Base-by-base conservation (phyloP, 2,888 invertebrate genomes). In the Plagodis pulveraria region DNA sequence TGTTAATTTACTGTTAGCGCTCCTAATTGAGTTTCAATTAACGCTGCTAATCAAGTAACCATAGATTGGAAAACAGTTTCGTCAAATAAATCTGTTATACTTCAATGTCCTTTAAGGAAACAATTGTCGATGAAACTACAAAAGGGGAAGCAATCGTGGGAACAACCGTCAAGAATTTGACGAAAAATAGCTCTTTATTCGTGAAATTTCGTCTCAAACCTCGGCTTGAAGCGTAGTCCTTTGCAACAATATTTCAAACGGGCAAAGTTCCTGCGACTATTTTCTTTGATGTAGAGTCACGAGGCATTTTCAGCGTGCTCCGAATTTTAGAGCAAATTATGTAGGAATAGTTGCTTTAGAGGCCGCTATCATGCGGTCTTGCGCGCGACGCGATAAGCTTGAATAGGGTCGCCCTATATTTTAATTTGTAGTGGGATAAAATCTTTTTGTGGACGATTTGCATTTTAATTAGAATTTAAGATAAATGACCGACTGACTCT, bases 221-320 rank as follows among this genome's bases (percentile, higher is more conserved):
- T 60, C 59, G 63, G 62, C 55, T 50, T 65, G 45, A 46, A 71
- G 69, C 72, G 71, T 66, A 65, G 69, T 63, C 65, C 63, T 67
- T 69, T 69, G 64, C 70, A 62, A 74, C 72, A 70, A 72, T 76
- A 78, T 74, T 75, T 74, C 73, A 80, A 72, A 71, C 72, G 55
- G 62, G 67, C 61, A 60, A 70, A 73, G 66, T 73, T 69, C 46
- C 47, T 43, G 49, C 51, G 73, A 79, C 78, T 77, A 78, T 83
- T 76, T 81, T 81, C 89, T 89, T 89, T 89, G 89, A 89, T 80
- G 84, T 80, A 71, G 80, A 78, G 81, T 77, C 77, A 77, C 75
- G 72, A 74, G 70, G 76, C 83, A 89, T 89, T 81, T 83, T 80
- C 85, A 72, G 78, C 84, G 80, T 82, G 76, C 84, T 73, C 63